phyloP scores from a whole-genome alignment of 2,888 invertebrate species.

The Lepidonotus clava region DNA sequence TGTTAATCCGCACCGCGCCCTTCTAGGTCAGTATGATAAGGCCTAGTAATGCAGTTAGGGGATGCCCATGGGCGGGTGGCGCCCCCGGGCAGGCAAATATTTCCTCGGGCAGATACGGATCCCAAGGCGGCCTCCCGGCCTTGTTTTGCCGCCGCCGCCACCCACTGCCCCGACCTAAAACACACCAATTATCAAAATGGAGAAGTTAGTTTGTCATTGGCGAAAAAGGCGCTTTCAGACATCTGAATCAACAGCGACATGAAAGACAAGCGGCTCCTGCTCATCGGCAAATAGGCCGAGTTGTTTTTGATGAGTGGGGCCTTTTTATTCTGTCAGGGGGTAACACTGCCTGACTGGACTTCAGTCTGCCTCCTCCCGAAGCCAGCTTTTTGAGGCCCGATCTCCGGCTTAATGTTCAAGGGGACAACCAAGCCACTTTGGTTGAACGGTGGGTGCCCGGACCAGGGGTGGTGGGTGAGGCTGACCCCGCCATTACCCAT shows the following conservation, averaged over 20 bases:
- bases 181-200: conserved; percentile 45
- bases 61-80: conserved; percentile 4
- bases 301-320: neutral
- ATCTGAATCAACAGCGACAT: conserved; percentile 33
- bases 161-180: neutral
- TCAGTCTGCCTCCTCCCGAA: too few relatives aligned
- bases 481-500: neutral
- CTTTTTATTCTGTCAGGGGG: neutral
- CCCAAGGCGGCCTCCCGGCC: neutral
- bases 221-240: neutral
- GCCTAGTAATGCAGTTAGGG: neutral
- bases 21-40: neutral
- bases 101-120: neutral
- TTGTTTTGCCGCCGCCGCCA: neutral
- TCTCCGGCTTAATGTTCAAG: too few relatives aligned
- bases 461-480: too few relatives aligned
- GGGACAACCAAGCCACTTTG: too few relatives aligned
- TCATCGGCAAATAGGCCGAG: neutral
- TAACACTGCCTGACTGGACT: neutral
- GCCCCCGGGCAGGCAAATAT: neutral
- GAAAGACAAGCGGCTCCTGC: conserved; percentile 35
- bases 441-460: too few relatives aligned
- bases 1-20: neutral
- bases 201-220: conserved; percentile 27
- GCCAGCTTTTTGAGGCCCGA: too few relatives aligned